Base-by-base conservation (phyloP, 2,888 invertebrate species). In the Crematogaster levior region DNA sequence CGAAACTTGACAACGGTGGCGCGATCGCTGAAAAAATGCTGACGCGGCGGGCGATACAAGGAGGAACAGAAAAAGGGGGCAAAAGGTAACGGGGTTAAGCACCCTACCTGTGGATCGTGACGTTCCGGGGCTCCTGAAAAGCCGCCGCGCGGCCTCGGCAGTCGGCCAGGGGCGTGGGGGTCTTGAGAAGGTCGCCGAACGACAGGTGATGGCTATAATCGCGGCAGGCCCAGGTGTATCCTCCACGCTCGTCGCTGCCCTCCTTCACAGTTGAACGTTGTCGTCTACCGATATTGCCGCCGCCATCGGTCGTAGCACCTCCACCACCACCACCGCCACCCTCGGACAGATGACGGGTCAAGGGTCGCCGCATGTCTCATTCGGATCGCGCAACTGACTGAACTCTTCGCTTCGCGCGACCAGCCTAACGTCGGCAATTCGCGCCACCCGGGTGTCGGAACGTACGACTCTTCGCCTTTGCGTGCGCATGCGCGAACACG, bases 261-360 rank as follows among this genome's bases (percentile, higher is more conserved):
- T 88, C 90, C 84, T 90, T 92, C 74, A 83, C 81, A 40, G 90
- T 90, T 9, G 27, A n/a, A 2, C 77, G 77, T 74, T 92, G 92
- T 53, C 91, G 90, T 58, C 92, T 86, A 37, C 85, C 85, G 40
- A 61, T 53, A n/a, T 51, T 12, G 24, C 51, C 68, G 70, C 56
- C 91, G 53, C 27, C 30, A 10, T 74, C 74, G 37, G 18, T n/a
- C 37, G 74, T 37, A 88, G 84, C 89, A 61, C 83, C 83, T 37
- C 75, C 85, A 51, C 89, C 83, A 43, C 75, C 85, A 51, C 89
- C 90, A 70, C 88, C 85, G 81, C 91, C 93, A 81, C 94, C 94
- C 87, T 94, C 94, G 65, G 94, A 94, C 68, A 94, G 90, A 88
- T 94, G 94, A 53, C 94, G 93, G 86, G 93, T 93, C 77, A 94